These are phyloP conservation scores for Panurus biarmicus DNA, from an alignment of 2,113 vertebrate genomes.

Conservation along the genomic window DNA sequence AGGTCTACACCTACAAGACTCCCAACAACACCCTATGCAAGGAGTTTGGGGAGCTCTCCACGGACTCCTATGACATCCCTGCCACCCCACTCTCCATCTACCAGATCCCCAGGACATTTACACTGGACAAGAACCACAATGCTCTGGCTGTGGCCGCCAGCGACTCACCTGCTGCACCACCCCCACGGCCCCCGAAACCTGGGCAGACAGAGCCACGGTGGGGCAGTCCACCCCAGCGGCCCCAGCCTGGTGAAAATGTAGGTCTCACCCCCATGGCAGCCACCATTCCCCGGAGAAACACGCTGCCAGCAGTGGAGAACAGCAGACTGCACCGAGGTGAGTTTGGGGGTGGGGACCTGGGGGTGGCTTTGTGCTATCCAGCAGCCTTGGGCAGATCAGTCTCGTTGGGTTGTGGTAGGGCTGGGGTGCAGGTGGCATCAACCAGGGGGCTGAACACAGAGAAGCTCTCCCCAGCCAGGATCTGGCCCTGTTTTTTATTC, in stretches of 20 bases:
- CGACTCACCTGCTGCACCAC: slow-evolving; percentile 77
- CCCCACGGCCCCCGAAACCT: slow-evolving; percentile 88
- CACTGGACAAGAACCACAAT: slow-evolving; percentile 95
- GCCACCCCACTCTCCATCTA: slow-evolving; percentile 85
- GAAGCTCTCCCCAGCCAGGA: not conserved
- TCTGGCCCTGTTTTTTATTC: not conserved
- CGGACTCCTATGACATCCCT: slow-evolving; percentile 87
- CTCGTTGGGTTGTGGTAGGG: not conserved
- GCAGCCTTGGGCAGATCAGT: not conserved
- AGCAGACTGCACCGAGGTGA: slow-evolving; percentile 91
- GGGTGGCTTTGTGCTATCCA: not conserved
- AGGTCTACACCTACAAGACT: slow-evolving; percentile 91
- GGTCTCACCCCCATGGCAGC: slow-evolving; percentile 67
- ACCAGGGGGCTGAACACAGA: rapidly evolving
- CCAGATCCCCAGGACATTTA: slow-evolving; percentile 90
- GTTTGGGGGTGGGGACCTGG: not conserved
- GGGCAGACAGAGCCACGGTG: slow-evolving; percentile 81
- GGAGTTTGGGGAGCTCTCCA: slow-evolving; percentile 76
- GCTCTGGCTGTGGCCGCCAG: slow-evolving; percentile 76
- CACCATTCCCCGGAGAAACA: slow-evolving; percentile 92
- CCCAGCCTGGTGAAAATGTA: slow-evolving; percentile 73
- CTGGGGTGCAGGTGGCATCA: not conserved
- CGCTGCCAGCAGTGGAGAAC: slow-evolving; percentile 92
- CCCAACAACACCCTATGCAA: slow-evolving; percentile 87
- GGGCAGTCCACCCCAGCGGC: slow-evolving; percentile 81